Conservation (phyloP, 2,113 vertebrate species). For the Scalopus aquaticus region DNA sequence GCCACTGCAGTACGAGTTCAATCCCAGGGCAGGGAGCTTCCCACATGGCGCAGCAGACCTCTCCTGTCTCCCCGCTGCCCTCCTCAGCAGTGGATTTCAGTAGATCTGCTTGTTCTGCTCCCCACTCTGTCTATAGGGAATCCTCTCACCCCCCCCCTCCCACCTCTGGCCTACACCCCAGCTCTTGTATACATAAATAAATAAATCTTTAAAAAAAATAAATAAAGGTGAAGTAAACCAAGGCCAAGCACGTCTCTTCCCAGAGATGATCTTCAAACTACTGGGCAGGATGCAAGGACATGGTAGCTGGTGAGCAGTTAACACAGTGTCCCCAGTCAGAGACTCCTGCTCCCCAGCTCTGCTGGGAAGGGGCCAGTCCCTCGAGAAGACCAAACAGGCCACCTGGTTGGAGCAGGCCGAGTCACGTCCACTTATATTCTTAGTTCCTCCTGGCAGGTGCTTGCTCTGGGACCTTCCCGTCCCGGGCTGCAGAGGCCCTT, state of each 20-base stretch:
- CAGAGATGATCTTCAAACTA: background rate
- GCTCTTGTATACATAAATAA: too few species aligned
- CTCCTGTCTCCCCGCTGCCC: too few species aligned
- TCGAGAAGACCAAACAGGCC: background rate
- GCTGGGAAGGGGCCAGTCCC: background rate
- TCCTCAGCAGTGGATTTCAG: too few species aligned
- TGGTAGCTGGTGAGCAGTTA: background rate
- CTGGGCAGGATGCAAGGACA: background rate
- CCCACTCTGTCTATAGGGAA: too few species aligned
- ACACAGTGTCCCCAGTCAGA: background rate
- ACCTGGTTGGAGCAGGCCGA: background rate
- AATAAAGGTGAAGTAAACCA: background rate
- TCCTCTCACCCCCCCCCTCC: too few species aligned
- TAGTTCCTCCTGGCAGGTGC: accelerated
- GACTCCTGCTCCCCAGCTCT: background rate
- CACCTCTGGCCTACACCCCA: too few species aligned
- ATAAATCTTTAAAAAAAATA: too few species aligned
- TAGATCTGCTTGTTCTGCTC: too few species aligned
- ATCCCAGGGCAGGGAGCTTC: too few species aligned
- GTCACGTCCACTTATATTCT: background rate
- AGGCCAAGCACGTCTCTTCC: background rate
- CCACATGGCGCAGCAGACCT: too few species aligned
- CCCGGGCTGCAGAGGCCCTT: background rate
- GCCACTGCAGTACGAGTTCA: too few species aligned
- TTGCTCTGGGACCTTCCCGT: background rate